Conservation (phyloP, 2,797 vertebrate genomes). For the Morus bassanus region DNA sequence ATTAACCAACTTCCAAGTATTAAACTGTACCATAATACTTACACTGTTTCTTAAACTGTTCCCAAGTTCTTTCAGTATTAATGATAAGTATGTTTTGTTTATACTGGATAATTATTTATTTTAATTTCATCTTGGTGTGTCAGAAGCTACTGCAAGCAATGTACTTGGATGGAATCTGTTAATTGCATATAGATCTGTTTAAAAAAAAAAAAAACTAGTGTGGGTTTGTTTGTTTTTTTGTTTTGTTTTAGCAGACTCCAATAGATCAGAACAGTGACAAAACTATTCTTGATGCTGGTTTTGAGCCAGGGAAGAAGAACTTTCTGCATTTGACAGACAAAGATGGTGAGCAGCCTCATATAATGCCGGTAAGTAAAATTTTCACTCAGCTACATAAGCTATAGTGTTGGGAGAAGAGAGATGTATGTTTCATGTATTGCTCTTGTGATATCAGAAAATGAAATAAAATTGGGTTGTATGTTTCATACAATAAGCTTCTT, state of each 20-base stretch:
- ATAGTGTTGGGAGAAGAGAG: not conserved
- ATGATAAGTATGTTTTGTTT: not conserved
- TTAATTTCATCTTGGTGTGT: not conserved
- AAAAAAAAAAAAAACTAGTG: not conserved
- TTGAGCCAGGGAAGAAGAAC: conserved; percentile 95
- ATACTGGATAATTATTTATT: not conserved
- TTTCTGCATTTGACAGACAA: conserved; percentile 94
- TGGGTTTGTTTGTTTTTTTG: not conserved
- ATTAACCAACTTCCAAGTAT: not conserved
- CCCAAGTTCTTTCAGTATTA: not conserved
- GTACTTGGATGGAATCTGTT: not conserved
- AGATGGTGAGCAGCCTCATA: conserved; percentile 94
- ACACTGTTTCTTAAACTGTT: not conserved
- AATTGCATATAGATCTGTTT: not conserved
- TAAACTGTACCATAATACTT: not conserved
- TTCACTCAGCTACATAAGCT: not conserved
- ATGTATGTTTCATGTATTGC: not conserved
- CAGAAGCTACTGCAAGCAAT: not conserved
- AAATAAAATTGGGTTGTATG: not conserved
- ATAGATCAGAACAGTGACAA: conserved; percentile 89
- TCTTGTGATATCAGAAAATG: not conserved
- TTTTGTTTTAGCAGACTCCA: conserved; percentile 73
- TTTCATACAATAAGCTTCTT: not conserved
- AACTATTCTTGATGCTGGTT: conserved; percentile 89
- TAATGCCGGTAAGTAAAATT: conserved; percentile 81